Evolutionary conservation across 2,113 vertebrate genomes (phyloP), one percentile per base, ranked within the genome.

Genomic region (Clinocottus analis): DNA sequence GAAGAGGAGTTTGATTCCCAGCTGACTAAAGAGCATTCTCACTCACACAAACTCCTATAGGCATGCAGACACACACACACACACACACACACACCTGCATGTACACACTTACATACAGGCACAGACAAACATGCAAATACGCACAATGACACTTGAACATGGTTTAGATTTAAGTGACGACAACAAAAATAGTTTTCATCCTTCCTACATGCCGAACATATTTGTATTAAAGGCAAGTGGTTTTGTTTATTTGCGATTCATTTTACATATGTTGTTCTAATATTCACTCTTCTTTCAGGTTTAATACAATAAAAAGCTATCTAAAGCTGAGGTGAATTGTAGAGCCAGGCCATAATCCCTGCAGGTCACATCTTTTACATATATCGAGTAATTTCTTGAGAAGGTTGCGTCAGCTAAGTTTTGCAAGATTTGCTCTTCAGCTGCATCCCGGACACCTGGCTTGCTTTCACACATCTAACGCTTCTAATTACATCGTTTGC

Each of bases 1-100:
- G 92, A 73, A 88, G 88, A 90, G 74, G 83, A 84, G 84, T 81
- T 91, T 77, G 85, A 78, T 92, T 87, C 79, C 87, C 87, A 86
- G 91, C 90, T 89, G 89, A 90, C 83, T 90, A 85, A 86, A 89
- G 87, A 90, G 86, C 87, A 88, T 77, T 60, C 64, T 92, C 85
- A 77, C 85, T 89, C 51, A 79, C 71, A 87, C 85, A 85, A 86
- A 82, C 75, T 82, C 77, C 62, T 65, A 75, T 84, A 77, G 60
- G 49, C 72, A 80, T 17, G 41, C 68, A 75, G 47, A 73, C 78
- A 74, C 67, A 73, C 39, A 83, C 21, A 55, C 51, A n/a, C 51
- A 64, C 16, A 21, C 27, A 25, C 27, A 31, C 37, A 19, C 69
- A 55, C n/a, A 29, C 17, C 9, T 9, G 59, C 17, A 45, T 13